Evolutionary conservation across 2,113 vertebrate genomes (phyloP).

Genomic region (Pogona vitticeps): DNA sequence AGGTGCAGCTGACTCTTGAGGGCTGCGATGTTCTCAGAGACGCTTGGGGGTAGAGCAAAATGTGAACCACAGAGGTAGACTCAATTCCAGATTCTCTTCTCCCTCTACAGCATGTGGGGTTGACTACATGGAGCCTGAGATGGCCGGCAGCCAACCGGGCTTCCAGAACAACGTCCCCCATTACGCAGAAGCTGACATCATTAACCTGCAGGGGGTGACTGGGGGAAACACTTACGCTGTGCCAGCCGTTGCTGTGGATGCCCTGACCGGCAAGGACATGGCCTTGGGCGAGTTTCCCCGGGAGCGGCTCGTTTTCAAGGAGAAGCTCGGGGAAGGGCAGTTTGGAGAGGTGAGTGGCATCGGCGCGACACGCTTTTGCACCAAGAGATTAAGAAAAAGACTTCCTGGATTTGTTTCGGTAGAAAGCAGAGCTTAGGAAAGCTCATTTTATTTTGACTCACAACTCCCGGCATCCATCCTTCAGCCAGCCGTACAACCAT

Average conservation of each 20-base stretch:
- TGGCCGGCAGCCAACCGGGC: conserved; percentile 72
- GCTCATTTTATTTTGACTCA: too few species aligned
- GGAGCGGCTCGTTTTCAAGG: conserved; percentile 88
- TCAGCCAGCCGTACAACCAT: too few species aligned
- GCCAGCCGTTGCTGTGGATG: conserved; percentile 75
- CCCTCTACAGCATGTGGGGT: conserved; percentile 77
- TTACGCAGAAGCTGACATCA: conserved; percentile 93
- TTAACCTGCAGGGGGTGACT: conserved; percentile 90
- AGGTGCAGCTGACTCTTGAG: background rate
- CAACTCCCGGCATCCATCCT: too few species aligned
- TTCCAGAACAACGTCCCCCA: conserved; percentile 87
- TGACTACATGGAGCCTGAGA: conserved; percentile 80
- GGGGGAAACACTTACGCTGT: conserved; percentile 94
- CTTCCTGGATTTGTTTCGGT: too few species aligned
- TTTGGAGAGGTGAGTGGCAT: conserved; percentile 86
- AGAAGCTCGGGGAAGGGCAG: conserved; percentile 94
- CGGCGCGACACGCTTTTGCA: background rate
- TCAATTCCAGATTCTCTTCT: conserved; percentile 2
- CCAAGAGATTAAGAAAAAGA: too few species aligned
- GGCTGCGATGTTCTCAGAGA: conserved; percentile 1
- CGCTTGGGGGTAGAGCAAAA: background rate
- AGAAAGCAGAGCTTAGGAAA: too few species aligned
- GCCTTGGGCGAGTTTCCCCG: conserved; percentile 87
- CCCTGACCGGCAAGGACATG: conserved; percentile 78
- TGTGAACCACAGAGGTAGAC: too few species aligned